Evolutionary conservation across 2,797 vertebrate genomes (phyloP).

Genomic region (Semotilus atromaculatus): DNA sequence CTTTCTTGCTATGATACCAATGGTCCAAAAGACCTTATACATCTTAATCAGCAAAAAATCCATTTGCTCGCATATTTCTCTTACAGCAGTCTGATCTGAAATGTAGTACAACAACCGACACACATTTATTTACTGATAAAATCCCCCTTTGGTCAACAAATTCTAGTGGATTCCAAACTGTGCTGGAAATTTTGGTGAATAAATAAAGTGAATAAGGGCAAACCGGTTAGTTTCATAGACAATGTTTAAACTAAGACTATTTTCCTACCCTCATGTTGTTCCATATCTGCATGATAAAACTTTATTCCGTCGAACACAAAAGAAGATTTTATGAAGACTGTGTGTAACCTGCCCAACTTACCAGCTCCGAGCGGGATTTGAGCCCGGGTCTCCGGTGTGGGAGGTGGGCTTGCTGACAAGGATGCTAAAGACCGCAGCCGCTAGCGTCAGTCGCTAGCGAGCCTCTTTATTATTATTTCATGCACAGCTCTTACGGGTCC

Average conservation of each 20-base stretch:
- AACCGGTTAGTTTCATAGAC: not conserved
- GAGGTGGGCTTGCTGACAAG: too few relatives aligned
- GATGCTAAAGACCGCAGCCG: too few relatives aligned
- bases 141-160: slow-evolving; percentile 33
- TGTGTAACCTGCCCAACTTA: too few relatives aligned
- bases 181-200: not conserved
- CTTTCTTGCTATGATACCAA: slow-evolving; percentile 37
- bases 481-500: too few relatives aligned
- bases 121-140: slow-evolving; percentile 29
- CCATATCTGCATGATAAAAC: not conserved
- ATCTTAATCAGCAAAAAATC: slow-evolving; percentile 46
- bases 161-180: not conserved
- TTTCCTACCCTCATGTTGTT: not conserved
- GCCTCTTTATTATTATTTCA: too few relatives aligned
- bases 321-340: not conserved
- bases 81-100: not conserved
- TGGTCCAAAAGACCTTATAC: slow-evolving; percentile 16
- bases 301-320: not conserved
- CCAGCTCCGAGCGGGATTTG: too few relatives aligned
- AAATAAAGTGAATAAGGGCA: not conserved
- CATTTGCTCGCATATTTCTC: not conserved
- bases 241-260: not conserved
- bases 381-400: too few relatives aligned
- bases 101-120: not conserved
- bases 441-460: too few relatives aligned